A percentile compares a stretch with the other conserved stretches of the same genome.
phyloP scores from a whole-genome alignment of 2,113 vertebrate species.

The Sylvietta virens region DNA sequence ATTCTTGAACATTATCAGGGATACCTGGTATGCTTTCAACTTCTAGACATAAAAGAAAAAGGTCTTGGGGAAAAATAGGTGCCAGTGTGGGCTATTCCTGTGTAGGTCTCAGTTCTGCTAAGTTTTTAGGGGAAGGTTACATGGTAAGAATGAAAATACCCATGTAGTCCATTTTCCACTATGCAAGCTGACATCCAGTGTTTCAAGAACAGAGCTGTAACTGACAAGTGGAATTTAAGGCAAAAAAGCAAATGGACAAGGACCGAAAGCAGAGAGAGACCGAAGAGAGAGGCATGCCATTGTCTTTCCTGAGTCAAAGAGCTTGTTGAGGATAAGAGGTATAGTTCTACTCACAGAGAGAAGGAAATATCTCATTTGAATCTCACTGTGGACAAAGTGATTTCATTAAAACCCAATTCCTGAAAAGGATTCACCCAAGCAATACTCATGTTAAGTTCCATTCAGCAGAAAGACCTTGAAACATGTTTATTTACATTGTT shows the following conservation, averaged over 20 bases:
- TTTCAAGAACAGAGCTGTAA: background rate
- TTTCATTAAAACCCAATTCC: background rate
- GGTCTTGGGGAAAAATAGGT: background rate
- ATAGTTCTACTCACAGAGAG: background rate
- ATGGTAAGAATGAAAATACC: background rate
- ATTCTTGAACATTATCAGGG: background rate
- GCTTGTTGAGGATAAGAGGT: background rate
- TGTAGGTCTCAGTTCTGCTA: background rate
- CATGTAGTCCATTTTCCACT: background rate
- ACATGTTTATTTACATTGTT: slow-evolving; percentile 35
- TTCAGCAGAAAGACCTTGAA: slow-evolving; percentile 28
- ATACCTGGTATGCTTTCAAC: background rate
- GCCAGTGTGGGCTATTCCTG: background rate
- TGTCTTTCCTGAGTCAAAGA: background rate
- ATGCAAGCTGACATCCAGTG: background rate
- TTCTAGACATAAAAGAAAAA: background rate
- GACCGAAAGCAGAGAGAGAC: background rate
- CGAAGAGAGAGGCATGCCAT: background rate
- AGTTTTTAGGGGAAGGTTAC: background rate
- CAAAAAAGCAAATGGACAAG: background rate
- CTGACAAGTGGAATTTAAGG: background rate
- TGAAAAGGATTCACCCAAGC: background rate
- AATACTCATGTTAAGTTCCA: background rate
- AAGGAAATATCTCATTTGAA: background rate
- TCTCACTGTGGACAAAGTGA: background rate